These are phyloP conservation scores for Caenorhabditis sp. DNA, from an alignment of 2,888 invertebrate species.

Conservation along the genomic window DNA sequence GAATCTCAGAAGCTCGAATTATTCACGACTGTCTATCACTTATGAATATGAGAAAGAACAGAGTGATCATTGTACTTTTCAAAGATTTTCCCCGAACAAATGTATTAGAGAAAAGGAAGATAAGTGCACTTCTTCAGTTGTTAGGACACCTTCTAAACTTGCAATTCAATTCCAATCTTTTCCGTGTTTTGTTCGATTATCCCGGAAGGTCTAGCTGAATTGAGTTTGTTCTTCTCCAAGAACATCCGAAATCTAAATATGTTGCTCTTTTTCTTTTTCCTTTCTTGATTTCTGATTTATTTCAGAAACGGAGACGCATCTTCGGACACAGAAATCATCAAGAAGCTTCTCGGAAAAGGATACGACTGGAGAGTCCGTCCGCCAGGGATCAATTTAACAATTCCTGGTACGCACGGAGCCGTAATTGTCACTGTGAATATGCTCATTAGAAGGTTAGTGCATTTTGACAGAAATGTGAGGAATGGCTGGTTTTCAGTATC, in stretches of 20 bases:
- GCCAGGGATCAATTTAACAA: constrained; percentile 80
- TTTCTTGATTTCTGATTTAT: constrained; percentile 29
- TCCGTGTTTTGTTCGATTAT: constrained; percentile 13
- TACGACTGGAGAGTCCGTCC: constrained; percentile 83
- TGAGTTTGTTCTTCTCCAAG: background rate
- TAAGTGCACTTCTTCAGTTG: constrained; percentile 7
- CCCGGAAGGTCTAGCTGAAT: background rate
- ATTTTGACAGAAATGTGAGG: background rate
- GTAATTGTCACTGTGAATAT: constrained; percentile 82
- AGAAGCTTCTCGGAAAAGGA: constrained; percentile 77
- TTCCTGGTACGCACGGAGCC: constrained; percentile 79
- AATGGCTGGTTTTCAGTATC: constrained; percentile 71
- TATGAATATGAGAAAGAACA: too few relatives aligned
- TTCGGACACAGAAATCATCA: constrained; percentile 82
- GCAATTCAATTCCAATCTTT: constrained; percentile 9
- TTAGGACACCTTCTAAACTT: background rate
- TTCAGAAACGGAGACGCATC: constrained; percentile 73
- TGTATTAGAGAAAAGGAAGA: constrained; percentile 9
- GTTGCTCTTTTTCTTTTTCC: background rate
- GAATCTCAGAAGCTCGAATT: background rate
- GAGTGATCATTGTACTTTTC: background rate
- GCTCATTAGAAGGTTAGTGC: constrained; percentile 77
- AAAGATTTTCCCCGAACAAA: background rate
- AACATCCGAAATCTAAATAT: background rate
- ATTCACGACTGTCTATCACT: background rate